Percentiles rank a stretch among this genome's conserved stretches.
phyloP scores from a whole-genome alignment of 1,140 invertebrate species.

The Limonius californicus region DNA sequence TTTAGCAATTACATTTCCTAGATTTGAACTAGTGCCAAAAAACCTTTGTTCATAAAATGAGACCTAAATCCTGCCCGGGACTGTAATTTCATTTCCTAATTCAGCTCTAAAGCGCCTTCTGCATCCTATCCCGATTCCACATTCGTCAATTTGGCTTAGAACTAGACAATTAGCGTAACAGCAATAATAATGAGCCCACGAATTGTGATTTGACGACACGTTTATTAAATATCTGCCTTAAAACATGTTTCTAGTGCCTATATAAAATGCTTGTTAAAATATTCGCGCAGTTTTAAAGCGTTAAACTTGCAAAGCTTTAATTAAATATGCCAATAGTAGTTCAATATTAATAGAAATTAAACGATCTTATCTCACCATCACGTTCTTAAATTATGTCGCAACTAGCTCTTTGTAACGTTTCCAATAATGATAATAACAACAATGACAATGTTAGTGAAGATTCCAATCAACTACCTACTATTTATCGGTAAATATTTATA shows the following conservation, averaged over 20 bases:
- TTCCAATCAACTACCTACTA: conserved; percentile 72
- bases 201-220: conserved; percentile 3
- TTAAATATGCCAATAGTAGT: neutral
- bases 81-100: too few species aligned
- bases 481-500: conserved; percentile 63
- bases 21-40: conserved; percentile 9
- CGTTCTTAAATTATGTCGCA: conserved; percentile 47
- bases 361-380: too few species aligned
- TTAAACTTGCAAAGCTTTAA: conserved; percentile 6
- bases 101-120: too few species aligned
- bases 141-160: too few species aligned
- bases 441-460: conserved; percentile 74
- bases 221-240: conserved; percentile 14
- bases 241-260: conserved; percentile 2
- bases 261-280: neutral
- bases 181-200: neutral
- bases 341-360: conserved; percentile 1
- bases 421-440: conserved; percentile 65
- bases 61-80: too few species aligned
- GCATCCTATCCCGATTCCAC: too few species aligned
- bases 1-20: conserved; percentile 5
- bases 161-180: too few species aligned
- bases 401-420: conserved; percentile 49
- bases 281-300: neutral
- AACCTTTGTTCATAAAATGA: neutral